phyloP scores from a whole-genome alignment of 2,113 vertebrate genomes.

The Melierax canorus region DNA sequence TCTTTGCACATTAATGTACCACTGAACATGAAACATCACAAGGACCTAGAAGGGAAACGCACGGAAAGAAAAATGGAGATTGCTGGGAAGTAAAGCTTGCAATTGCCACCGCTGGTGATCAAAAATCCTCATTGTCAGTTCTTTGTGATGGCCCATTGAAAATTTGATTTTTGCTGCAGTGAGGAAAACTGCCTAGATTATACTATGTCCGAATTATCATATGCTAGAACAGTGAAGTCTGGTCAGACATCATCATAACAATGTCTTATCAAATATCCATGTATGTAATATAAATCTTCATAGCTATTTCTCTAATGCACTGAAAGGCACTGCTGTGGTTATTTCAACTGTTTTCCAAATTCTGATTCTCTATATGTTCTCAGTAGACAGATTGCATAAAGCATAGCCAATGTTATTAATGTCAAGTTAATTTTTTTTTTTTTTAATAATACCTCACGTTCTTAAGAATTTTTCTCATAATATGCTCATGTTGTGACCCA shows the following conservation, averaged over 20 bases:
- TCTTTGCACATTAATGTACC: not conserved
- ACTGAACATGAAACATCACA: not conserved
- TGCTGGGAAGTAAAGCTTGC: not conserved
- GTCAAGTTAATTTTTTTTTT: not conserved
- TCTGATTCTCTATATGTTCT: not conserved
- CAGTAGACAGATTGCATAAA: not conserved
- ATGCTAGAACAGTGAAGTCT: not conserved
- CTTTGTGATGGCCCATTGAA: not conserved
- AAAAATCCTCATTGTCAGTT: not conserved
- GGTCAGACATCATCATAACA: not conserved
- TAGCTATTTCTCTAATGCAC: not conserved
- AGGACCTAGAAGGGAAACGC: not conserved
- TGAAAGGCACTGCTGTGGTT: not conserved
- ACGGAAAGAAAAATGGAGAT: not conserved
- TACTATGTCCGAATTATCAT: not conserved
- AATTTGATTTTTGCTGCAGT: not conserved
- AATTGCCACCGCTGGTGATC: not conserved
- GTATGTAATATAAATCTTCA: not conserved
- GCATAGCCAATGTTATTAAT: fast-evolving
- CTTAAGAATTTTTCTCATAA: not conserved
- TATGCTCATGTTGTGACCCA: not conserved
- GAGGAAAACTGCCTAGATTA: not conserved
- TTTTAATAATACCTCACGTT: not conserved
- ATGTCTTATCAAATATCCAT: not conserved
- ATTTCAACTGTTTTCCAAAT: not conserved